Percentiles rank a stretch among this genome's conserved stretches.
These are phyloP conservation scores for Barbus barbus DNA, from an alignment of 2,113 vertebrate species.

Conservation along the genomic window DNA sequence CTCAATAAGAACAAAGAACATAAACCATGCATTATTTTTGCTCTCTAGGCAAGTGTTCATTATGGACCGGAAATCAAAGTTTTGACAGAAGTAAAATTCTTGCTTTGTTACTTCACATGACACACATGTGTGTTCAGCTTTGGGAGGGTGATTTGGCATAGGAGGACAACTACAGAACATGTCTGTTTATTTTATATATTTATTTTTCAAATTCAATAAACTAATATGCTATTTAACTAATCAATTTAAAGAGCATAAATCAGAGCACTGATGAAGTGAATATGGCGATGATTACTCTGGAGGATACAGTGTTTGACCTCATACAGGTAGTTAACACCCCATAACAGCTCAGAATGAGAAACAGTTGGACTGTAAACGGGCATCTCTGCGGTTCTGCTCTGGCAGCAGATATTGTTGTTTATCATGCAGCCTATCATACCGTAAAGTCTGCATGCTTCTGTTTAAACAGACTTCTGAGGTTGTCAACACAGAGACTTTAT, in stretches of 20 bases:
- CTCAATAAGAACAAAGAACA: background rate
- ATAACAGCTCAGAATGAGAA: constrained; percentile 4
- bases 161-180: background rate
- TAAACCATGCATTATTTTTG: background rate
- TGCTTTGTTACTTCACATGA: background rate
- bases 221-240: background rate
- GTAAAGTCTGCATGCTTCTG: background rate
- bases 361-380: constrained; percentile 4
- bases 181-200: no score
- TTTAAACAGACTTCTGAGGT: background rate
- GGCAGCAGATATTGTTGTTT: background rate
- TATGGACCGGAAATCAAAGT: no score
- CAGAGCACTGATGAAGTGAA: background rate
- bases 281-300: background rate
- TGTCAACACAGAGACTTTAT: background rate
- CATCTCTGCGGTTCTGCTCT: background rate
- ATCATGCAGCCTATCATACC: background rate
- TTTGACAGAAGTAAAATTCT: background rate
- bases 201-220: no score
- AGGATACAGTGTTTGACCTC: background rate
- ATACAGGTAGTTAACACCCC: constrained; percentile 15
- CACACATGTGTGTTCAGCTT: background rate
- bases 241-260: no score
- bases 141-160: background rate
- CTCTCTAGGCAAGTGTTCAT: no score